These are phyloP conservation scores for Pseudomyrmex dendroicus DNA, from an alignment of 1,140 invertebrate species.

Conservation along the genomic window DNA sequence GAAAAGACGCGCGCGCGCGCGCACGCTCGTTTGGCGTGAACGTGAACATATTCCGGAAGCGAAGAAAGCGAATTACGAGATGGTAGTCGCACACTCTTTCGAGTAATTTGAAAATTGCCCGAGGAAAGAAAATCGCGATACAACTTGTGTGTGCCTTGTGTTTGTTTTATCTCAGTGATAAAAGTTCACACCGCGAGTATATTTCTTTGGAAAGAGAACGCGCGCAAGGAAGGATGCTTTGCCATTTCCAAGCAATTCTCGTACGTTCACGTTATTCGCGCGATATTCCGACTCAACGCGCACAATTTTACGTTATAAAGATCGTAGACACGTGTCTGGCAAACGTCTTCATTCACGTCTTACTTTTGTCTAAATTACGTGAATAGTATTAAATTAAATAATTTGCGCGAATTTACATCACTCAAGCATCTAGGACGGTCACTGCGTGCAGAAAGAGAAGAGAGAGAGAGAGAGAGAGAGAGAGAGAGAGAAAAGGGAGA, in stretches of 20 bases:
- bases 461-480: too few relatives aligned
- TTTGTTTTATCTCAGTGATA: conserved; percentile 48
- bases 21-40: conserved; percentile 18
- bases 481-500: too few relatives aligned
- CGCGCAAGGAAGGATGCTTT: conserved; percentile 6
- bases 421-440: conserved; percentile 17
- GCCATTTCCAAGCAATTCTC: conserved; percentile 23
- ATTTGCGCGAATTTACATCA: conserved; percentile 7
- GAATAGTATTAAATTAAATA: neutral
- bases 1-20: neutral
- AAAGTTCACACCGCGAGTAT: conserved; percentile 54
- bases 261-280: conserved; percentile 28
- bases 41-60: conserved; percentile 39
- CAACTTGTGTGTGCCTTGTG: conserved; percentile 14
- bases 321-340: neutral
- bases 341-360: too few relatives aligned
- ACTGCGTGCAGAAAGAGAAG: conserved; percentile 4
- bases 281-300: conserved; percentile 22
- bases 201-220: too few relatives aligned
- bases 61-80: conserved; percentile 38
- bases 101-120: conserved; percentile 59
- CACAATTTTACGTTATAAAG: conserved; percentile 42
- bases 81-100: conserved; percentile 32
- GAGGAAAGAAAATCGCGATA: conserved; percentile 57
- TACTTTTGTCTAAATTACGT: too few relatives aligned